Percentiles rank a stretch among this genome's conserved stretches.
phyloP scores from a whole-genome alignment of 2,888 invertebrate species.

The Heterodera filipjevi region DNA sequence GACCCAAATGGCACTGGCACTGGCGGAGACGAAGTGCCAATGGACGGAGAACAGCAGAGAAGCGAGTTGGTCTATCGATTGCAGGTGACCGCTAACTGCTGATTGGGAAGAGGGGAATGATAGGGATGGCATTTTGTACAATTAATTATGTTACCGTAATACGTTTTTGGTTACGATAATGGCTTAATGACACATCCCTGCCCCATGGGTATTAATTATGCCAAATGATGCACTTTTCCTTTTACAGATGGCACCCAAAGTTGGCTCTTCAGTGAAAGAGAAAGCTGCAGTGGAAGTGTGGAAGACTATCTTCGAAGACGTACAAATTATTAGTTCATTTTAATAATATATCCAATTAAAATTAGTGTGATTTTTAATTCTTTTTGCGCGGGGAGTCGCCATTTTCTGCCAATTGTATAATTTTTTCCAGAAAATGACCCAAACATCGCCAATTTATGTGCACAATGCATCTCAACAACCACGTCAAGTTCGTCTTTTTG shows the following conservation, averaged over 20 bases:
- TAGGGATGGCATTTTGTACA: constrained; percentile 24
- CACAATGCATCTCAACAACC: constrained; percentile 19
- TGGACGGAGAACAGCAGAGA: constrained; percentile 15
- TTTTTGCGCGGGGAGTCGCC: too few species aligned
- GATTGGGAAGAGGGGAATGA: not conserved
- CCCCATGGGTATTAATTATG: too few species aligned
- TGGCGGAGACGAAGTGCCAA: constrained; percentile 23
- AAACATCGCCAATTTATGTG: constrained; percentile 39
- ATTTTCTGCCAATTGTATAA: too few species aligned
- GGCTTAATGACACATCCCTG: too few species aligned
- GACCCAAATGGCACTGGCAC: constrained; percentile 25
- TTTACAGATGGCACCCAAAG: constrained; percentile 36
- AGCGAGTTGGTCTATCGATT: constrained; percentile 42
- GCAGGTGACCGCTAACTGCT: constrained; percentile 36
- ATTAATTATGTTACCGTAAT: not conserved
- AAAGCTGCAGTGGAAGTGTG: constrained; percentile 38
- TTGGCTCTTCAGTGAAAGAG: constrained; percentile 28
- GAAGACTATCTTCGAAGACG: constrained; percentile 67
- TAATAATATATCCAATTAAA: not conserved
- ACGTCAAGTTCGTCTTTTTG: constrained; percentile 76
- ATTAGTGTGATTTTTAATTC: not conserved
- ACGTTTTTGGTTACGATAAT: too few species aligned
- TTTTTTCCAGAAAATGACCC: not conserved
- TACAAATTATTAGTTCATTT: not conserved
- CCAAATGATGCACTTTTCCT: not conserved